Percentiles rank a stretch among this genome's conserved stretches.
phyloP scores from a whole-genome alignment of 2,888 invertebrate species.

The Nemurella pictetii region DNA sequence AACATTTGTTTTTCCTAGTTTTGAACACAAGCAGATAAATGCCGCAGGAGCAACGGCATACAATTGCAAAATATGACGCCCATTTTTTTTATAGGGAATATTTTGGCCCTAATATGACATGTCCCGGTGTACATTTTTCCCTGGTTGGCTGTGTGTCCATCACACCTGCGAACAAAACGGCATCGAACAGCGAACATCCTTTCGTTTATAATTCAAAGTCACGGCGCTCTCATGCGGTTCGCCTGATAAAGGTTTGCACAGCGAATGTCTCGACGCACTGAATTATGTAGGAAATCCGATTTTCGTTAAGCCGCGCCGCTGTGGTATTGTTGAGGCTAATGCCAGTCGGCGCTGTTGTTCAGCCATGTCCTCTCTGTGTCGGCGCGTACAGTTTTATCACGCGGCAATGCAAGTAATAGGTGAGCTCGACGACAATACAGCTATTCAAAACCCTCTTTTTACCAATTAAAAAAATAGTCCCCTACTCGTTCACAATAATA shows the following conservation, averaged over 20 bases:
- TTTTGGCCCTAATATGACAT: not conserved
- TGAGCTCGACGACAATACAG: not conserved
- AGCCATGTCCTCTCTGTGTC: not conserved
- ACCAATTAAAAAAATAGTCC: too few species aligned
- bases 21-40: too few species aligned
- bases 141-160: not conserved
- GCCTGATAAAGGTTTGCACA: not conserved
- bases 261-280: not conserved
- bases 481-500: too few species aligned
- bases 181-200: not conserved
- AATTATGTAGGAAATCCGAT: constrained; percentile 24
- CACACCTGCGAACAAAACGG: not conserved
- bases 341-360: not conserved
- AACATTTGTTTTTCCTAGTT: too few species aligned
- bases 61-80: not conserved
- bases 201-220: not conserved
- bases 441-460: too few species aligned
- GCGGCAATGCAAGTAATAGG: not conserved
- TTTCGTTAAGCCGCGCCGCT: not conserved
- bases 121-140: not conserved
- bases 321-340: constrained; percentile 3
- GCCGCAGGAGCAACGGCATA: not conserved
- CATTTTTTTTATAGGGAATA: too few species aligned
- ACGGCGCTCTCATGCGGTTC: not conserved
- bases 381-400: not conserved